Evolutionary conservation across 1,140 invertebrate species (phyloP).

Genomic region (Glomeris maerens): DNA sequence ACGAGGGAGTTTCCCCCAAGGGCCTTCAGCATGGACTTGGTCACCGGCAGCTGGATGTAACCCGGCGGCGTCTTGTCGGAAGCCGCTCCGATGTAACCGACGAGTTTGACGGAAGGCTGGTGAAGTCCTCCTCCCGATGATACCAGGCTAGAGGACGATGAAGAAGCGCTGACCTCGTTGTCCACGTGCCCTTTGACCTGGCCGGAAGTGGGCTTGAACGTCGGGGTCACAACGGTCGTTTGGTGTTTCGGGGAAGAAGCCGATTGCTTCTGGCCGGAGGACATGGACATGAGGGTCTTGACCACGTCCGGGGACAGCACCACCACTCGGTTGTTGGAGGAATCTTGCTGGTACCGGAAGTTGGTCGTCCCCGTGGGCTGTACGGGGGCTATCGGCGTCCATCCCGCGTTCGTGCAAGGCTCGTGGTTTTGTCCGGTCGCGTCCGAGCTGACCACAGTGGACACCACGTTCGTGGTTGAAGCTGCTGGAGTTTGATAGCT

Average conservation of each 20-base stretch:
- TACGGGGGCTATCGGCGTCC: no score
- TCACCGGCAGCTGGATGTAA: not conserved
- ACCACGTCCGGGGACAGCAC: not conserved
- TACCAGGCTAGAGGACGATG: not conserved
- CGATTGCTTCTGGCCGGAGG: not conserved
- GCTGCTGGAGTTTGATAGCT: no score
- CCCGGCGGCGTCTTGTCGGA: not conserved
- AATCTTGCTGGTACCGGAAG: not conserved
- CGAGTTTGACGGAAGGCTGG: not conserved
- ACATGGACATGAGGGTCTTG: not conserved
- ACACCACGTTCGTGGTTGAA: no score
- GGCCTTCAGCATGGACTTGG: not conserved
- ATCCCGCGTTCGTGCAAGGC: no score
- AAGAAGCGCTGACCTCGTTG: not conserved
- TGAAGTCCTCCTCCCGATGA: not conserved
- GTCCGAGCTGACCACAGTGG: no score
- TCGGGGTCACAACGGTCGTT: no score
- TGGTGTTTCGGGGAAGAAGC: not conserved
- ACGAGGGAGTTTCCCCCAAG: no score
- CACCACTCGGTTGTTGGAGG: not conserved
- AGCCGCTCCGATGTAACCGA: not conserved
- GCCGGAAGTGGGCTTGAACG: no score
- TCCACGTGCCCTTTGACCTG: not conserved
- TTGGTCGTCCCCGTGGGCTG: no score
- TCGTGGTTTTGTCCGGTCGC: no score